Evolutionary conservation across 64 coral and sea anemone genomes (phyloP), one percentile per base, ranked within the genome.

Genomic region (Pocillopora damicornis): DNA sequence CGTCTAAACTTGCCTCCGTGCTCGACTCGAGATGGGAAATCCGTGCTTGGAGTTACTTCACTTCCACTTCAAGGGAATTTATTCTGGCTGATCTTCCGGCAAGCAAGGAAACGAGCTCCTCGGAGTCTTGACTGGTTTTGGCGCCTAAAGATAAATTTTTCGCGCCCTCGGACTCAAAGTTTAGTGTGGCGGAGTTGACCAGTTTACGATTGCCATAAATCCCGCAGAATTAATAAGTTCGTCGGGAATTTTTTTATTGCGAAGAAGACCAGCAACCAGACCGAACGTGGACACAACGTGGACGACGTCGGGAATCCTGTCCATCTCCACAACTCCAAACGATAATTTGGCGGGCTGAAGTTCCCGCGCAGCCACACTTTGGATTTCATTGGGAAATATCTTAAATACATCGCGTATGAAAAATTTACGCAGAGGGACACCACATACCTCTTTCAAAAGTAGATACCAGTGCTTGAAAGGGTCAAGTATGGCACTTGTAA

Each of bases 401-500:
- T 56, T 89, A 59, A 89, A 89, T 64, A 89, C 23, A 1, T 79
- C 75, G n/a, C 36, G 68, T 17, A 58, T 81, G 9, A 25, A 45
- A 74, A 90, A 90, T 35, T 83, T 61, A 1, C 15, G 60, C 42
- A 45, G 13, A 30, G 59, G 15, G 37, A 22, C 35, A 5, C 88
- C 78, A 75, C 88, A 90, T 36, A 83, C 59, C 16, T 90, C 88
- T 81, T 82, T 75, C 9, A n/a, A 75, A 56, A 82, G 23, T 14
- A 79, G 68, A 81, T 90, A 90, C 63, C 77, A 90, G 26, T 90
- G 63, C 64, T 83, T 82, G 59, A 15, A 18, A 61, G 78, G 78
- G 58, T 90, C 45, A 73, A 90, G 79, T 34, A 58, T 75, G 15
- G 56, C 25, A 76, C 86, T 87, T 73, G 75, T 75, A 15, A 87